Base-by-base conservation (phyloP, 2,797 vertebrate species). In the Pterois miles region DNA sequence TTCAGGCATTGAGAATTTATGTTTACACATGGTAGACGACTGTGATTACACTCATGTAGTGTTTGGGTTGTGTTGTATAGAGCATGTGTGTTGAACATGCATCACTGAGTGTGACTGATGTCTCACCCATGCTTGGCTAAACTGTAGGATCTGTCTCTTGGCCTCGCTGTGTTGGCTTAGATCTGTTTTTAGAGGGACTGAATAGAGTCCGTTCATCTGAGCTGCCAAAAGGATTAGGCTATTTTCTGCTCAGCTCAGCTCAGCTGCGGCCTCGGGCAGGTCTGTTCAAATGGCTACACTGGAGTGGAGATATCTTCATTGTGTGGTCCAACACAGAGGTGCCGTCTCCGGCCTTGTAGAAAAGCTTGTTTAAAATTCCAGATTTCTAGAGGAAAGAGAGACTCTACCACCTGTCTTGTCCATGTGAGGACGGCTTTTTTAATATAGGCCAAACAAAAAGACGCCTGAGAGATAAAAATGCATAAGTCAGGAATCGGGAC, bases 181-280 rank as follows among this genome's bases (percentile, higher is more conserved):
- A 84, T 92, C 87, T 80, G 73, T 86, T 88, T 80, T 91, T 77
- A 86, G 75, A 82, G 65, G 82, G 52, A 78, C 76, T 75, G 77
- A 94, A 91, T 83, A 74, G 79, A 74, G 79, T 85, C 88, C 69
- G 78, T 90, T 91, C 74, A 85, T 50, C 52, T 65, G 80, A 74
- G 78, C 83, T 87, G 86, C 90, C 91, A 93, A 92, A 92, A 88
- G 86, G 92, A 95, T 94, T 92, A 90, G 91, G 77, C 86, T 91
- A 90, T 93, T 94, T 93, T 94, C 76, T 84, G 80, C 86, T 88
- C 83, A 63, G 84, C 78, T 88, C 83, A 56, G 84, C 75, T 93
- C 89, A 86, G 88, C 87, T 89, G 84, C 87, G 88, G 91, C 93
- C 90, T 82, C 71, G 72, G 91, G 93, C 86, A 78, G 85, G 78